These are phyloP conservation scores for Cremastinae sp. DNA, from an alignment of 2,888 invertebrate species.

Conservation along the genomic window DNA sequence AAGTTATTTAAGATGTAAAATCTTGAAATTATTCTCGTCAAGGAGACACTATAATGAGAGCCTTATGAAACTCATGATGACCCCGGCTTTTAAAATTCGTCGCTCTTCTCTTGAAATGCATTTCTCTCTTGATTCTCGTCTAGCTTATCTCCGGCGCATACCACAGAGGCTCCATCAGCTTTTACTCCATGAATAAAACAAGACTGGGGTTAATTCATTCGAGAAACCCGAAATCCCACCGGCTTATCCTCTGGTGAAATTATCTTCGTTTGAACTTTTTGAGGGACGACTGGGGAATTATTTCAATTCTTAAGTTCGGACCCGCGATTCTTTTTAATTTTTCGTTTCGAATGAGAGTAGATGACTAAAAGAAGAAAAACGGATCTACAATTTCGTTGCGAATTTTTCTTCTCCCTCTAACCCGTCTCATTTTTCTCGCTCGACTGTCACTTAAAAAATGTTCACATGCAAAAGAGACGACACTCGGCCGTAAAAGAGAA, in stretches of 20 bases:
- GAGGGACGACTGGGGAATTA: neutral
- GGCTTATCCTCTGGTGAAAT: conserved; percentile 21
- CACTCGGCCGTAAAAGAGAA: conserved; percentile 30
- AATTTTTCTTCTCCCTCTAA: neutral
- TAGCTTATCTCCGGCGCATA: conserved; percentile 47
- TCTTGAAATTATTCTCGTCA: too few relatives aligned
- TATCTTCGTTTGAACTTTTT: conserved; percentile 3
- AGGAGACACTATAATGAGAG: conserved; percentile 66
- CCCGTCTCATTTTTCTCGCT: conserved; percentile 7
- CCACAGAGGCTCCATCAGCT: conserved; percentile 32
- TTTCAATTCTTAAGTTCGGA: neutral
- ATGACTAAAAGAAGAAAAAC: too few relatives aligned
- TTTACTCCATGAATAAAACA: conserved; percentile 56
- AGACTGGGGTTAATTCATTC: conserved; percentile 51
- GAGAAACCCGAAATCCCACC: conserved; percentile 42
- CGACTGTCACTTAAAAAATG: conserved; percentile 37
- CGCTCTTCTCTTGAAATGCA: conserved; percentile 21
- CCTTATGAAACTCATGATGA: conserved; percentile 24
- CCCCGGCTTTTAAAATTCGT: conserved; percentile 46
- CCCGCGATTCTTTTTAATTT: too few relatives aligned
- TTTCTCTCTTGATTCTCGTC: conserved; percentile 30
- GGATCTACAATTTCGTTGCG: neutral
- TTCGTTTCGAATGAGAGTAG: too few relatives aligned
- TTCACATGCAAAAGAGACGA: conserved; percentile 19
- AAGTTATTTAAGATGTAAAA: neutral